Conservation (phyloP, 2,113 vertebrate genomes). For the Percopsis transmontana region DNA sequence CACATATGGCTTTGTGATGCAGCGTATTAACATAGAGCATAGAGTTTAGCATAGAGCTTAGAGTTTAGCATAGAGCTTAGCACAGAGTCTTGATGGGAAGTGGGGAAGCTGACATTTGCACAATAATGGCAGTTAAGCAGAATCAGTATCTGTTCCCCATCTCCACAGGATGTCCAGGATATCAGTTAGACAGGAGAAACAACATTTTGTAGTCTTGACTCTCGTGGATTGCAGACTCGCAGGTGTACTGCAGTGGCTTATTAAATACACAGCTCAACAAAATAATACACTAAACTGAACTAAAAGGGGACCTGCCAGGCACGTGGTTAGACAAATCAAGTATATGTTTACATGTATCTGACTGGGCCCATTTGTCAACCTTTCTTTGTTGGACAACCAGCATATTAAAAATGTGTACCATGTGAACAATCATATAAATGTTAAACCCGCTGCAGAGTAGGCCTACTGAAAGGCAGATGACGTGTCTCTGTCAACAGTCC, state of each 20-base stretch:
- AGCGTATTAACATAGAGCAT: no score
- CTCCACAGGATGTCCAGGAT: no score
- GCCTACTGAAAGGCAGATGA: conserved; percentile 28
- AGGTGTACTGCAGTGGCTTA: conserved; percentile 12
- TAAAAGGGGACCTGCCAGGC: background rate
- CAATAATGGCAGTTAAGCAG: no score
- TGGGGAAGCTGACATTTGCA: no score
- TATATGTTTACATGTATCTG: no score
- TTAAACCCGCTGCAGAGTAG: conserved; percentile 1
- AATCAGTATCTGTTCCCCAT: no score
- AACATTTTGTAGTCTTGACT: conserved; percentile 2
- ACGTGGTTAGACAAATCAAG: background rate
- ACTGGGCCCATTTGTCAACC: background rate
- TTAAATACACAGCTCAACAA: conserved; percentile 34
- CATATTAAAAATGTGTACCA: conserved; percentile 14
- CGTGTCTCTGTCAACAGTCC: conserved; percentile 23
- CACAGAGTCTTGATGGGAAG: conserved; percentile 31
- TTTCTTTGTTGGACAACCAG: conserved; percentile 12
- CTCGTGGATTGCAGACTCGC: conserved; percentile 4
- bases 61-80: conserved; percentile 34
- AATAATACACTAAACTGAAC: background rate
- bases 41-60: conserved; percentile 37
- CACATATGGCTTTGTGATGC: no score
- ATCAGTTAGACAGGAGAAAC: background rate
- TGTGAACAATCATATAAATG: background rate